These are phyloP conservation scores for Emydocephalus ijimae DNA, from an alignment of 2,113 vertebrate genomes.

Conservation along the genomic window DNA sequence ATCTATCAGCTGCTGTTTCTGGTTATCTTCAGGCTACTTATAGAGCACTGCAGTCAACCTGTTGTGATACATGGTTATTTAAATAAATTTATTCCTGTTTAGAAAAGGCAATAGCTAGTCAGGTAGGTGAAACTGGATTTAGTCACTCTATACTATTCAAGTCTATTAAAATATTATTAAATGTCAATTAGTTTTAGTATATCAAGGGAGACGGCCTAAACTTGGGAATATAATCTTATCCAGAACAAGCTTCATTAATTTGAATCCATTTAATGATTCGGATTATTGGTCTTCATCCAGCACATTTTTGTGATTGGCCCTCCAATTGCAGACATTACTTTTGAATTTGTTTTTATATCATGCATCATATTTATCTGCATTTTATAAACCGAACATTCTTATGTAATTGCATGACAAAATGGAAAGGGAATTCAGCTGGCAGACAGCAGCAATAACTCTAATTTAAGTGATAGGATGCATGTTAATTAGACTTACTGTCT, in stretches of 20 bases:
- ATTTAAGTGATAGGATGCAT: background rate
- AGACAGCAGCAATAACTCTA: slow-evolving; percentile 22
- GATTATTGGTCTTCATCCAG: background rate
- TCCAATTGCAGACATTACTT: background rate
- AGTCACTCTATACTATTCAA: background rate
- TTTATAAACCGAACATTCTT: background rate
- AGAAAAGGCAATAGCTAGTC: background rate
- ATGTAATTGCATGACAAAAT: background rate
- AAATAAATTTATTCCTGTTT: background rate
- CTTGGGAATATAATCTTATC: background rate
- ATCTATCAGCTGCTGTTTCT: background rate
- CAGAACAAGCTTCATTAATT: background rate
- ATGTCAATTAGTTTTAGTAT: background rate
- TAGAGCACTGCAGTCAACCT: background rate
- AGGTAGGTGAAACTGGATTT: background rate
- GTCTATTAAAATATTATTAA: background rate
- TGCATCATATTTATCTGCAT: background rate
- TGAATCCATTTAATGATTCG: background rate
- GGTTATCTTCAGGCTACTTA: background rate
- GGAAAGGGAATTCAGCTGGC: background rate
- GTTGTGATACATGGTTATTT: background rate
- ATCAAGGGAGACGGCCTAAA: background rate
- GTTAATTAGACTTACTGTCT: background rate
- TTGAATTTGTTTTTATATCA: background rate
- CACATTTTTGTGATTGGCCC: background rate